These are phyloP conservation scores for Ichneumoninae sp. DNA, from an alignment of 2,888 invertebrate species.

Conservation along the genomic window DNA sequence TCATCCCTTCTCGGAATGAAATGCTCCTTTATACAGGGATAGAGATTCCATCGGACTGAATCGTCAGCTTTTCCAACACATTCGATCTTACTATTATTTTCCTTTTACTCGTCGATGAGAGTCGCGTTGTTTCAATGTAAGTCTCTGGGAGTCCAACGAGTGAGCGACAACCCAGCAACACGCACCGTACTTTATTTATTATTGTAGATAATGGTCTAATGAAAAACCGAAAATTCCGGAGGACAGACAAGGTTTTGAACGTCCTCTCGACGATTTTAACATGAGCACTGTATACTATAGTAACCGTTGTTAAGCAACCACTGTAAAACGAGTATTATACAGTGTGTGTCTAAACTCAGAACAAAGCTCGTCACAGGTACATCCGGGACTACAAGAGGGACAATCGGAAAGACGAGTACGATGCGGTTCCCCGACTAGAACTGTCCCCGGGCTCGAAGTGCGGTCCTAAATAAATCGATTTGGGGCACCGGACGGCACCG, in stretches of 20 bases:
- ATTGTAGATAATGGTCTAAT: not conserved
- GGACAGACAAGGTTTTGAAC: slow-evolving; percentile 24
- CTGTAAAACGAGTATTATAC: slow-evolving; percentile 64
- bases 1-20: slow-evolving; percentile 64
- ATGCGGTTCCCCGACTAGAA: slow-evolving; percentile 16
- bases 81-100: slow-evolving; percentile 45
- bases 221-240: slow-evolving; percentile 61
- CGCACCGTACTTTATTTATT: not conserved
- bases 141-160: not conserved
- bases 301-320: slow-evolving; percentile 58
- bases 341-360: slow-evolving; percentile 55
- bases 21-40: slow-evolving; percentile 27
- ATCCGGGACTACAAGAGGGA: slow-evolving; percentile 27
- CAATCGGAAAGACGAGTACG: slow-evolving; percentile 8
- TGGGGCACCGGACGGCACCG: slow-evolving; percentile 63
- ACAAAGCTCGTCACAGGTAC: slow-evolving; percentile 63
- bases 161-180: not conserved
- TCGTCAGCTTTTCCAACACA: slow-evolving; percentile 17
- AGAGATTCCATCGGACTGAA: not conserved
- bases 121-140: not conserved
- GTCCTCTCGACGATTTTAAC: slow-evolving; percentile 57
- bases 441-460: slow-evolving; percentile 33
- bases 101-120: not conserved
- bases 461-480: slow-evolving; percentile 77
- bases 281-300: slow-evolving; percentile 24